Base-by-base conservation (phyloP, 2,113 vertebrate species). In the Sorex fumeus region DNA sequence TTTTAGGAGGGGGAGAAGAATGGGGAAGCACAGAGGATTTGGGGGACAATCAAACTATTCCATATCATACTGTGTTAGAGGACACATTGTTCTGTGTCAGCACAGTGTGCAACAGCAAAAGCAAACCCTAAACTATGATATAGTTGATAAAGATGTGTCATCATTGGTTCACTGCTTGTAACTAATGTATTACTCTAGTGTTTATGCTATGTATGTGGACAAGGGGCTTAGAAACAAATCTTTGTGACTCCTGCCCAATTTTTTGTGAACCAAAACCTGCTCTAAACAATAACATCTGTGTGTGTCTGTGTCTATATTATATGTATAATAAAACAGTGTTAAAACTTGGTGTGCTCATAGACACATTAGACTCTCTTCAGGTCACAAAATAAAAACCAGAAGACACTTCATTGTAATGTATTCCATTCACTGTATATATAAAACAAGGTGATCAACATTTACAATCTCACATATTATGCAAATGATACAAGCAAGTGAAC, bases 361-460 rank as follows among this genome's bases (percentile, higher is more conserved):
- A 67, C 75, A 77, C 45, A 19, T 86, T 84, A 87, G 70, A 81
- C 66, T 80, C 90, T 82, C 64, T 71, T 25, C 2, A 72, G 36
- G 32, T 86, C 43, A 81, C 69, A 84, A 50, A 79, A 87, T 94
- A 81, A 66, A 88, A 81, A 69, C 76, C 19, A 93, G 69, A 76
- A 50, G 15, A 36, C 11, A 71, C 23, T 88, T 95, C 32, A 80
- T 83, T 34, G 72, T 25, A 79, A 60, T 69, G 45, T 43, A 45
- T 86, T 88, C n/a, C 32, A 8, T 47, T 67, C 84, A 32, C 90
- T 62, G 10, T 74, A 53, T 30, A 72, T 28, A 74, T 76, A 67
- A 93, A 86, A 66, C 64, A 93, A 72, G 45, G 72, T 30, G 30
- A 62, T 66, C 19, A 57, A 62, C 75, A 89, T 60, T 92, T 83